Base-by-base conservation (phyloP, 2,113 vertebrate species). In the Oreochromis niloticus region DNA sequence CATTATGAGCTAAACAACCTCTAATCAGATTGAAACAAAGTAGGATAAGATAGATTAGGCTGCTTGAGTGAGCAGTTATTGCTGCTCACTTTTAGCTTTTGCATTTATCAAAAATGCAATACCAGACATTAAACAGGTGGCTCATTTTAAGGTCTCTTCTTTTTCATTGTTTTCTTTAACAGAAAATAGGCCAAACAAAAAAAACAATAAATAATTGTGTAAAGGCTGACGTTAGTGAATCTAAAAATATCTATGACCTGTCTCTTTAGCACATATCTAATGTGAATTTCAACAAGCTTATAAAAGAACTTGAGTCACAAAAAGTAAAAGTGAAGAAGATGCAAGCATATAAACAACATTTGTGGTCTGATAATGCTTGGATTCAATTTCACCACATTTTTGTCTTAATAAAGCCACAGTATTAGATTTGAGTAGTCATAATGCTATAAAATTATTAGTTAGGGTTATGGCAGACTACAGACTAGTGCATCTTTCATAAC, bases 31-130 rank as follows among this genome's bases (percentile, higher is more conserved):
- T 85, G 12, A 83, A 81, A 81, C 36, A 32, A 66, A 84, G 16
- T 52, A 9, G 59, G 46, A 80, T 39, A 7, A 41, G 7, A 68
- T 7, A 22, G 19, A 85, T 24, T 34, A 3, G 27, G 24, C 13
- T 87, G 32, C 68, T 81, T 84, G 43, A 61, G 13, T 39, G 22
- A 61, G 52, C 19, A 68, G 13, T 17, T 81, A 30, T 81, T 48
- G 46, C 19, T 32, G 32, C 54, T 46, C 30, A 2, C 50, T 81
- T 85, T 34, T 83, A 22, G 27, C 17, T 82, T 81, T 89, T 16
- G 56, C 6, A 46, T 9, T 56, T 22, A 86, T 90, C 57, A 89
- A 89, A 88, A 85, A 82, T 85, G 12, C 27, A 86, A 81, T 43
- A 52, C 9, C 79, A 80, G 12, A 54, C 66, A 56, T 80, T 34